Conservation (phyloP, 2,797 vertebrate species). For the Sitta carolinensis region DNA sequence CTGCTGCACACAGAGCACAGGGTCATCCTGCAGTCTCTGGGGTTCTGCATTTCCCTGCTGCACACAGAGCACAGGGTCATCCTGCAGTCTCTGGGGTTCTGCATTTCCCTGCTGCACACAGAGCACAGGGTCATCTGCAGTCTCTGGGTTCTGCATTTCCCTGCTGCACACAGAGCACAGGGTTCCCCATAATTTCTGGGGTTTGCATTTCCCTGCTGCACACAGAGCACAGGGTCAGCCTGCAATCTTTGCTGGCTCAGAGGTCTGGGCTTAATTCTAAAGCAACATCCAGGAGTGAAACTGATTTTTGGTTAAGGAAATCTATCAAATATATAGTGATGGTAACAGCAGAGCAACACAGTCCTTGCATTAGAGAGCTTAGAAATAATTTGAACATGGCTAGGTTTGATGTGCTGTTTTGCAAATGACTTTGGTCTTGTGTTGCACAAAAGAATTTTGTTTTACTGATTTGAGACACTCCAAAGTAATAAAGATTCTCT, state of each 20-base stretch:
- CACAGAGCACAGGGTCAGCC: rapidly evolving
- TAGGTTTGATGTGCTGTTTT: background rate
- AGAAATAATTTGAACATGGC: background rate
- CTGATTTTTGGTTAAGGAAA: background rate
- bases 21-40: background rate
- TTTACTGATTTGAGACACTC: background rate
- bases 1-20: rapidly evolving
- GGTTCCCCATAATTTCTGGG: too few species aligned
- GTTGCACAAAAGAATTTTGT: background rate
- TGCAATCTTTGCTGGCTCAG: background rate
- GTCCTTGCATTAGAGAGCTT: background rate
- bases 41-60: background rate
- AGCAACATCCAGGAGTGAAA: background rate
- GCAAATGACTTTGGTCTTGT: background rate
- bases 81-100: background rate
- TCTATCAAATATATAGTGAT: rapidly evolving
- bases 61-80: rapidly evolving
- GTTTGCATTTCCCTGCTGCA: background rate
- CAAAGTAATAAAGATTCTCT: background rate
- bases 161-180: too few species aligned
- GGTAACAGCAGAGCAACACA: background rate
- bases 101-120: too few species aligned
- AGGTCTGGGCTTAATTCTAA: background rate
- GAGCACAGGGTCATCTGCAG: too few species aligned
- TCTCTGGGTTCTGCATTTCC: too few species aligned